Evolutionary conservation across 2,113 vertebrate species (phyloP), one percentile per base, ranked within the genome.

Genomic region (Percina caprodes): DNA sequence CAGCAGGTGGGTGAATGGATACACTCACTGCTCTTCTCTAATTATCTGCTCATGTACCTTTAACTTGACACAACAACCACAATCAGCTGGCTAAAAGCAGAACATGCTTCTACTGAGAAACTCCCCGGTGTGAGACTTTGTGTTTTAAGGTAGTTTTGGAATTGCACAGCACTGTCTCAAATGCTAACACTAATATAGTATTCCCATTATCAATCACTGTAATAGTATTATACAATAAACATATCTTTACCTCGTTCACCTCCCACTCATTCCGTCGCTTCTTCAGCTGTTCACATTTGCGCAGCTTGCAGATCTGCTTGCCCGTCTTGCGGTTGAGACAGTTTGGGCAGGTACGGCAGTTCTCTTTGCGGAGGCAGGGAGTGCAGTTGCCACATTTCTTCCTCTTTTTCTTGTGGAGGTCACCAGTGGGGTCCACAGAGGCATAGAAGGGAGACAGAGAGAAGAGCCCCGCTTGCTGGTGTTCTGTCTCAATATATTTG

Each of bases 221-320:
- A 62, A 45, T 8, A n/a, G n/a, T 10, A 65, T 23, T 3, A 6
- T 1, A 46, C 0, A 23, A 49, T 23, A 15, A 39, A 61, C 3
- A 12, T 16, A 23, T 39, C 30, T 13, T 14, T 61, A 66, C 65
- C 67, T 86, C 45, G 0, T 88, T 94, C 77, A 90, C 92, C 82
- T 95, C 91, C 59, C 48, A 81, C 65, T 86, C 80, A 9, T 39
- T 73, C 60, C 52, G 90, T 80, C 91, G 96, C 93, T 94, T 97
- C 91, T 95, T 96, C 61, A 97, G 95, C 89, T 95, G 91, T 15
- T 96, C 93, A 71, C 96, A 97, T 85, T 96, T 97, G 80, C 97
- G 95, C 89, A 96, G 93, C 77, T 95, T 96, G 88, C 96, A 98
- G 88, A 97, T 97, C 91, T 98, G 96, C 85, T 98, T 97, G 26